phyloP scores from a whole-genome alignment of 2,113 vertebrate genomes.

The Shinisaurus crocodilurus region DNA sequence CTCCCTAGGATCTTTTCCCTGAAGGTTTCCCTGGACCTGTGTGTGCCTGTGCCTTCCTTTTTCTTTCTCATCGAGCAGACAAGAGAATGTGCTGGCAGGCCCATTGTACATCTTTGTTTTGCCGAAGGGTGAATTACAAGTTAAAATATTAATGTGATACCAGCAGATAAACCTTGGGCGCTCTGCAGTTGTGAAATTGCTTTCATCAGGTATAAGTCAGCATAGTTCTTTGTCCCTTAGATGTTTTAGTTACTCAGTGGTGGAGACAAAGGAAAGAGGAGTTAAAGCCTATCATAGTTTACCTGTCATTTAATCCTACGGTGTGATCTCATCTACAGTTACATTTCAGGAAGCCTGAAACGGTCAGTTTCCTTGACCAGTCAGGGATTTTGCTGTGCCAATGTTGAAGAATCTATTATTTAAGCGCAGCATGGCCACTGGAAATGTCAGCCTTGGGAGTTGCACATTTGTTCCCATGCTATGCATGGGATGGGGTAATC shows the following conservation, averaged over 20 bases:
- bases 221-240: not conserved
- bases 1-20: not conserved
- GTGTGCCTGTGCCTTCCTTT: not conserved
- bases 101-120: not conserved
- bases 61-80: not conserved
- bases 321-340: not conserved
- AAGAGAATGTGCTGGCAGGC: not conserved
- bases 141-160: conserved; percentile 10
- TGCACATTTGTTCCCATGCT: not conserved
- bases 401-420: not conserved
- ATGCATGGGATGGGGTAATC: not conserved
- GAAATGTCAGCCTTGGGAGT: not conserved
- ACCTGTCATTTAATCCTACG: not conserved
- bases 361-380: not conserved
- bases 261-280: not conserved
- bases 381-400: not conserved
- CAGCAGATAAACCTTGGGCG: not conserved
- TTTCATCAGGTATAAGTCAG: not conserved
- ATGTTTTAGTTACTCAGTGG: not conserved
- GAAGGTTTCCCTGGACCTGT: not conserved
- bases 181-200: not conserved
- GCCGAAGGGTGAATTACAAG: not conserved
- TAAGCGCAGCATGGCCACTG: not conserved
- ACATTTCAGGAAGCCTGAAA: not conserved
- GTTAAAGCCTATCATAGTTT: not conserved